Conservation (phyloP, 2,797 vertebrate genomes). For the Myotis daubentonii region DNA sequence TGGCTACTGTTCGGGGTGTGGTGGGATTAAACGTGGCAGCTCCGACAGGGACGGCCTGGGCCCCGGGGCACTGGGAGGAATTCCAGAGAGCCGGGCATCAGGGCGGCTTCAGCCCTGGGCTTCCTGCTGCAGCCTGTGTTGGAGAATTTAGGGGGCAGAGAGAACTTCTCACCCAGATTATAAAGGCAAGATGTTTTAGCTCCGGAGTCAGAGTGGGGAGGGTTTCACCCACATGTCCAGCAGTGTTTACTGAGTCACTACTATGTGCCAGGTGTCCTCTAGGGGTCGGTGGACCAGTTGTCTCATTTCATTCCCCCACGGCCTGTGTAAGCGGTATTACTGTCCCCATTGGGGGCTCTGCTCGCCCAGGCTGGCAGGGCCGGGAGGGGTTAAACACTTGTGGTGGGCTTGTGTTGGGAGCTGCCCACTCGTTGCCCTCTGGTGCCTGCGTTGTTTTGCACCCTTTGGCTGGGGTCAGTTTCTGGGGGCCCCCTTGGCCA, state of each 20-base stretch:
- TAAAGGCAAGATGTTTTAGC: background rate
- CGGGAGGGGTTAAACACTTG: background rate
- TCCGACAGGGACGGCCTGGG: background rate
- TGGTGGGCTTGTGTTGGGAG: background rate
- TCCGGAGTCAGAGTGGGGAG: background rate
- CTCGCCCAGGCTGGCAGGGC: background rate
- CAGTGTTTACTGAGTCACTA: background rate
- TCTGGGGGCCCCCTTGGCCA: background rate
- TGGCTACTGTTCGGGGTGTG: background rate
- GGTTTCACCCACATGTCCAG: accelerated
- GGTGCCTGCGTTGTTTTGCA: background rate
- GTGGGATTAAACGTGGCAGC: background rate
- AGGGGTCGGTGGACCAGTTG: background rate
- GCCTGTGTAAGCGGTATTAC: background rate
- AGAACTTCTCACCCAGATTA: background rate
- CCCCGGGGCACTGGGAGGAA: background rate
- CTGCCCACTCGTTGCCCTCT: background rate
- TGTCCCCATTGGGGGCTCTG: background rate
- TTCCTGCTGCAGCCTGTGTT: background rate
- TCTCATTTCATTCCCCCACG: background rate
- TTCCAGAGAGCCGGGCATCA: background rate
- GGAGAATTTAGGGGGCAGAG: background rate
- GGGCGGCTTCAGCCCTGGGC: background rate
- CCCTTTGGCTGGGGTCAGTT: background rate
- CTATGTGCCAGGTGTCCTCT: background rate